A percentile compares a stretch with the other conserved stretches of the same genome.
Evolutionary conservation across 2,888 invertebrate species (phyloP).

Genomic region (Leistus spinibarbis): DNA sequence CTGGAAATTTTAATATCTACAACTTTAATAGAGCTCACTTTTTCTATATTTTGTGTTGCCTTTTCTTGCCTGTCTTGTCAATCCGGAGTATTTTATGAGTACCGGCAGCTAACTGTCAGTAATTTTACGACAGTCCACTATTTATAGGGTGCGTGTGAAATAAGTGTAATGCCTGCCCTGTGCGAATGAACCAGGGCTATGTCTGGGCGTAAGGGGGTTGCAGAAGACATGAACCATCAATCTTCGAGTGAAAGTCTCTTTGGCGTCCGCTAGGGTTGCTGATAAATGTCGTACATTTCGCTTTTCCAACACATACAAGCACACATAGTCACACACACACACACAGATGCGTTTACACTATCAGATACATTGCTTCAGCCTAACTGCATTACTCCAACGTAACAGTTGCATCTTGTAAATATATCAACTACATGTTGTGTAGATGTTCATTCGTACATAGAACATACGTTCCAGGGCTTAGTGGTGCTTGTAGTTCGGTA

Average conservation of each 20-base stretch:
- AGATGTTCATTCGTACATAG: background rate
- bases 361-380: background rate
- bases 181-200: background rate
- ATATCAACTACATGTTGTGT: background rate
- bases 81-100: background rate
- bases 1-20: too few species aligned
- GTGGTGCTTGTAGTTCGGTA: background rate
- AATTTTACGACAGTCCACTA: background rate
- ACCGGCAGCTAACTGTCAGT: background rate
- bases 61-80: background rate
- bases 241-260: constrained; percentile 24
- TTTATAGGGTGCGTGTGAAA: background rate
- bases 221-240: constrained; percentile 32
- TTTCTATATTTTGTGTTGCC: background rate
- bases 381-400: background rate
- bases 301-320: background rate
- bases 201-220: constrained; percentile 16
- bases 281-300: constrained; percentile 36
- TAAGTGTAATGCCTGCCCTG: constrained; percentile 7
- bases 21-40: too few species aligned
- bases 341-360: background rate
- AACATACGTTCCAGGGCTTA: background rate
- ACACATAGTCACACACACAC: background rate
- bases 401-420: background rate
- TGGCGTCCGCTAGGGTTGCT: constrained; percentile 21